A percentile compares a stretch with the other conserved stretches of the same genome.
phyloP scores from a whole-genome alignment of 2,113 vertebrate genomes.

The Amblyornis subalaris region DNA sequence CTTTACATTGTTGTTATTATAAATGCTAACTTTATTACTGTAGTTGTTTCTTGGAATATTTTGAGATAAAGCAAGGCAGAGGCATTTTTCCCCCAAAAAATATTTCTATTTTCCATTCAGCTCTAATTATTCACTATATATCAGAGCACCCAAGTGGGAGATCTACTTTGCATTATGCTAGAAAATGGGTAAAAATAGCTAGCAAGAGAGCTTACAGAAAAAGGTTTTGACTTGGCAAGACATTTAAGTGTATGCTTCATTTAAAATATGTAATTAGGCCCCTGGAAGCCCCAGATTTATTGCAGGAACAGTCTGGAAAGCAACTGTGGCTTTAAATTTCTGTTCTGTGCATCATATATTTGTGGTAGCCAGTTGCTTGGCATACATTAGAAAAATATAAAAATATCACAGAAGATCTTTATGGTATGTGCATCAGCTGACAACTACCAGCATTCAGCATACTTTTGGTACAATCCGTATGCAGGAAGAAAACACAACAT shows the following conservation, averaged over 20 bases:
- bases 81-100: neutral
- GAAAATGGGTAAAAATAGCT: conserved; percentile 33
- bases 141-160: neutral
- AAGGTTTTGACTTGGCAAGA: conserved; percentile 37
- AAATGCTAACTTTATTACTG: neutral
- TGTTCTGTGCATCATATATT: neutral
- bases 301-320: neutral
- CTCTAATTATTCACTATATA: conserved; percentile 34
- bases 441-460: neutral
- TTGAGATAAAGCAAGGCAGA: neutral
- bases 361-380: neutral
- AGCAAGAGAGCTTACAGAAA: conserved; percentile 14
- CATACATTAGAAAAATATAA: neutral
- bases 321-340: conserved; percentile 5
- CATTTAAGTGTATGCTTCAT: conserved; percentile 11
- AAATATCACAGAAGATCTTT: neutral
- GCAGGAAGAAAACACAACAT: neutral
- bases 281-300: conserved; percentile 2
- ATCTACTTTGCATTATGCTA: conserved; percentile 7
- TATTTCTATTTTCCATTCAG: neutral
- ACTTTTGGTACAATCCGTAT: neutral
- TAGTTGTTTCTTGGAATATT: neutral
- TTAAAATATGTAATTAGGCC: conserved; percentile 43
- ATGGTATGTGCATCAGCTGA: neutral
- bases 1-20: neutral